Percentiles rank a stretch among this genome's conserved stretches.
Evolutionary conservation across 2,888 invertebrate species (phyloP).

Genomic region (Mystacides longicornis): DNA sequence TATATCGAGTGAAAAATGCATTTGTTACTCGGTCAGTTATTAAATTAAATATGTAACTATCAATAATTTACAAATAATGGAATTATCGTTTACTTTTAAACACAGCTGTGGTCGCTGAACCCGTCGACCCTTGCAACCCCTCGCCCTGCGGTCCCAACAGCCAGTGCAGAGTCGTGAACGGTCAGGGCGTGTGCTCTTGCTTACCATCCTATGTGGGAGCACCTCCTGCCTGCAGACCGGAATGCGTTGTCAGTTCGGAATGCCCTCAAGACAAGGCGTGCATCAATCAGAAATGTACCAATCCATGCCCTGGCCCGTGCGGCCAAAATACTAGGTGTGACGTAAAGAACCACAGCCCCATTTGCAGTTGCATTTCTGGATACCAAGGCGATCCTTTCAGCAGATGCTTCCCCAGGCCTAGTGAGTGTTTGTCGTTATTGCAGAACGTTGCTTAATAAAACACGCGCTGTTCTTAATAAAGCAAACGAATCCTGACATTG

Average conservation of each 20-base stretch:
- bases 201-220: slow-evolving; percentile 62
- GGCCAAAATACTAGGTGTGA: slow-evolving; percentile 62
- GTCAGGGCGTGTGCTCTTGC: slow-evolving; percentile 70
- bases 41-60: no score
- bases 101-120: slow-evolving; percentile 13
- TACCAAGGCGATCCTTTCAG: slow-evolving; percentile 64
- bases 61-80: no score
- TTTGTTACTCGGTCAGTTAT: background rate
- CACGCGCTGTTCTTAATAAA: no score
- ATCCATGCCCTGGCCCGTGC: slow-evolving; percentile 70
- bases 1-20: background rate
- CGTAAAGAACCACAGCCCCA: slow-evolving; percentile 71
- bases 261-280: slow-evolving; percentile 67
- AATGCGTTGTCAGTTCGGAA: slow-evolving; percentile 71
- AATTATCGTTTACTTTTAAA: no score
- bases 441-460: no score
- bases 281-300: slow-evolving; percentile 64
- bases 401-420: slow-evolving; percentile 49
- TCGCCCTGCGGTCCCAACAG: slow-evolving; percentile 73
- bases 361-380: slow-evolving; percentile 60
- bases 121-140: slow-evolving; percentile 54
- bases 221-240: slow-evolving; percentile 71
- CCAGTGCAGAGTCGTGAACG: slow-evolving; percentile 61
- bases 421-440: slow-evolving; percentile 41
- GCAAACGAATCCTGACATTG: no score